Evolutionary conservation across 2,113 vertebrate species (phyloP).

Genomic region (Leptobrachium leishanense): DNA sequence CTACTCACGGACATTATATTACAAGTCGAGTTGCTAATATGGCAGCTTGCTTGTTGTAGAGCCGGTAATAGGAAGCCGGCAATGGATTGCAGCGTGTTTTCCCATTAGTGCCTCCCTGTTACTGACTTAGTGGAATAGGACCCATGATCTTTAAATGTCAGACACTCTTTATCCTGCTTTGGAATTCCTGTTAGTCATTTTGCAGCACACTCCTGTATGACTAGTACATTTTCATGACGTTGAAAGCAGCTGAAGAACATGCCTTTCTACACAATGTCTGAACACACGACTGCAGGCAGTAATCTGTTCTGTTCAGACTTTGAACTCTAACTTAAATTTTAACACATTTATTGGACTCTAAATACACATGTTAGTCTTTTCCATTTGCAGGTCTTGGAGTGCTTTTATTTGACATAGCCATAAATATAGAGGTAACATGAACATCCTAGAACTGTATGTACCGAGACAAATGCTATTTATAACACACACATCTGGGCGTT

Average conservation of each 20-base stretch:
- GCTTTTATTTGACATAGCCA: background rate
- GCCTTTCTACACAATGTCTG: background rate
- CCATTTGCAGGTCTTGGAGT: background rate
- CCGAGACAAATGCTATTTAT: background rate
- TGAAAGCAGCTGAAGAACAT: background rate
- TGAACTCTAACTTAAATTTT: slow-evolving; percentile 30
- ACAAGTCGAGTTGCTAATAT: too few relatives aligned
- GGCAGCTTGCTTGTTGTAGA: too few relatives aligned
- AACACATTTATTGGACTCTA: background rate
- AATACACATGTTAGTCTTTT: background rate
- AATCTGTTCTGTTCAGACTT: slow-evolving; percentile 1
- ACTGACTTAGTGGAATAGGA: too few relatives aligned
- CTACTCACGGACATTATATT: too few relatives aligned
- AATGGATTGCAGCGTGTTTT: too few relatives aligned
- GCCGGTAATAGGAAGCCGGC: too few relatives aligned
- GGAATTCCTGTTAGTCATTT: too few relatives aligned
- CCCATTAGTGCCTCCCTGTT: too few relatives aligned
- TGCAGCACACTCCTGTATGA: background rate
- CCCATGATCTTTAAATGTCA: too few relatives aligned
- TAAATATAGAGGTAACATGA: background rate
- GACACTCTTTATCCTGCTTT: too few relatives aligned
- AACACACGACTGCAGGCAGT: background rate
- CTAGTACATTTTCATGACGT: background rate
- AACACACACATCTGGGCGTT: background rate
- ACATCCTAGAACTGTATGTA: background rate